Percentiles rank a stretch among this genome's conserved stretches.
Conservation (phyloP, 2,113 vertebrate species). For the Bubo scandiacus region DNA sequence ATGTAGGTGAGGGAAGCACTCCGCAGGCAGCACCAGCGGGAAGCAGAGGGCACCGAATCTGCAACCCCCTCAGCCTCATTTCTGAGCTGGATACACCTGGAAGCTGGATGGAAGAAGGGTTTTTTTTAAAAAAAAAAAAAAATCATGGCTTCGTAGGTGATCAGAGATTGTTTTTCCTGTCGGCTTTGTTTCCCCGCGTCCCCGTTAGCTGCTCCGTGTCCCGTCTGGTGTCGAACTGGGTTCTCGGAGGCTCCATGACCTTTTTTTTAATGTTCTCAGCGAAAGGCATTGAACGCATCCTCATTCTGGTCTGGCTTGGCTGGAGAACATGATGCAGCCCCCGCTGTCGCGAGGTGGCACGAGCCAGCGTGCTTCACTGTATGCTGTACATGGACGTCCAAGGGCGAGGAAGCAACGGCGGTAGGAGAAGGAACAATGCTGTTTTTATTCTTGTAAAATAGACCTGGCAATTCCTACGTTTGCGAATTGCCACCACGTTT, state of each 20-base stretch:
- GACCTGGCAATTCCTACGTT: slow-evolving; percentile 68
- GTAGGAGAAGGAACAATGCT: slow-evolving; percentile 50
- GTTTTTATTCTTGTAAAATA: slow-evolving; percentile 87
- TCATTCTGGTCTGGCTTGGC: not conserved
- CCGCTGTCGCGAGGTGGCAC: not conserved
- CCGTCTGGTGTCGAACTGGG: not conserved
- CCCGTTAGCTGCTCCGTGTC: not conserved
- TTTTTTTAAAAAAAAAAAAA: too few species aligned
- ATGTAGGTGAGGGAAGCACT: too few species aligned
- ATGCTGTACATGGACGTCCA: slow-evolving; percentile 66
- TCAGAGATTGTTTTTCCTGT: not conserved
- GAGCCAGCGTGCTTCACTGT: slow-evolving; percentile 54
- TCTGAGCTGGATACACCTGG: not conserved
- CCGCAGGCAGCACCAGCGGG: not conserved
- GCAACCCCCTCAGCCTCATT: not conserved
- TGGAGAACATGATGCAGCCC: not conserved
- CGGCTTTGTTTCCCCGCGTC: not conserved
- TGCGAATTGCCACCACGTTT: slow-evolving; percentile 51
- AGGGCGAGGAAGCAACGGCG: slow-evolving; percentile 40
- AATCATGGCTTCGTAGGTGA: not conserved
- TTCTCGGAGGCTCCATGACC: not conserved
- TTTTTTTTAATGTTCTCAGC: not conserved
- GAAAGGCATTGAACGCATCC: not conserved
- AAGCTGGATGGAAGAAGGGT: not conserved
- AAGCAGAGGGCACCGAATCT: not conserved